Conservation (phyloP, 2,888 invertebrate genomes). For the Liposcelis brunnea region DNA sequence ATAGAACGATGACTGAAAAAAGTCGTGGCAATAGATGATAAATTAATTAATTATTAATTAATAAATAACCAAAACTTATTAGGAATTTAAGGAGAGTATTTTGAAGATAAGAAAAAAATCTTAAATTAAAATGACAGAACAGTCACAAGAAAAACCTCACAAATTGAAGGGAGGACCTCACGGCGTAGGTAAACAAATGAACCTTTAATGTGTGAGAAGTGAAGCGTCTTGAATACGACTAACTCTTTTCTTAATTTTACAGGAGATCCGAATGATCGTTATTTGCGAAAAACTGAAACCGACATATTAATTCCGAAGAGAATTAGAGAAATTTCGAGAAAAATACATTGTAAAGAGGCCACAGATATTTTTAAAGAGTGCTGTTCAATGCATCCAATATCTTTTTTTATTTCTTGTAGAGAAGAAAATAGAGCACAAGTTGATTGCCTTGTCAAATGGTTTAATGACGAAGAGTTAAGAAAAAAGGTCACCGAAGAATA, state of each 20-base stretch:
- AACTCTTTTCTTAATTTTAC: conserved; percentile 16
- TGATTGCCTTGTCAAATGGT: conserved; percentile 60
- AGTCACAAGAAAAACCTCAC: neutral
- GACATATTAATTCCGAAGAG: conserved; percentile 80
- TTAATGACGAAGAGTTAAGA: conserved; percentile 53
- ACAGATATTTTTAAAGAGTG: conserved; percentile 37
- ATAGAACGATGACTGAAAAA: no score
- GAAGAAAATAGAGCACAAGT: conserved; percentile 49
- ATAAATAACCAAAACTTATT: no score
- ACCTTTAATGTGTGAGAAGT: conserved; percentile 1
- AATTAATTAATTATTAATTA: no score
- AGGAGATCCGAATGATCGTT: conserved; percentile 74
- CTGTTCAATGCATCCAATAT: conserved; percentile 32
- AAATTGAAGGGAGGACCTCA: conserved; percentile 35
- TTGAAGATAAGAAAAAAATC: no score
- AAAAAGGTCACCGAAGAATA: conserved; percentile 61
- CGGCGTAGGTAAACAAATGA: conserved; percentile 34
- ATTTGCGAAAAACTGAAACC: conserved; percentile 70
- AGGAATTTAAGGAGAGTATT: no score
- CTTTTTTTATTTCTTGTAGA: conserved; percentile 60
- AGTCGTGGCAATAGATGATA: no score
- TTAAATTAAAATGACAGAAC: no score
- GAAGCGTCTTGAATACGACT: no score
- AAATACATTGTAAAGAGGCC: conserved; percentile 57
- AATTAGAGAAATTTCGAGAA: conserved; percentile 65